These are phyloP conservation scores for Sphenopsis melanotis DNA, from an alignment of 2,797 vertebrate genomes.

Conservation along the genomic window DNA sequence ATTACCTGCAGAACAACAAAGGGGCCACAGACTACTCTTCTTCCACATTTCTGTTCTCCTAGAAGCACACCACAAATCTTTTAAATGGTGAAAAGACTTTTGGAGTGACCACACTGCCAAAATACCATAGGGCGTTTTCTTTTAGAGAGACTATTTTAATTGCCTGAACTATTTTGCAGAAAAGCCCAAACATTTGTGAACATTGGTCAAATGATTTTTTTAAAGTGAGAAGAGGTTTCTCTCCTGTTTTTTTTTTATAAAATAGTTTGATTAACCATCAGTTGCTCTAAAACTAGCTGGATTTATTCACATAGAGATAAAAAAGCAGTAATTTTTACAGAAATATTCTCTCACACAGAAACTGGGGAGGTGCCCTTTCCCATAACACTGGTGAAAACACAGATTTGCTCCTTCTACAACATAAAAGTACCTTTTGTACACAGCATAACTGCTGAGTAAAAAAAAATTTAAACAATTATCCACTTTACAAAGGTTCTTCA, in stretches of 20 bases:
- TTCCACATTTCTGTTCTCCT: neutral
- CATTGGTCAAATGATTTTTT: neutral
- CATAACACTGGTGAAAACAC: neutral
- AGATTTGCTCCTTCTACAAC: neutral
- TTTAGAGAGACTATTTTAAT: neutral
- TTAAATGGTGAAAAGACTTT: neutral
- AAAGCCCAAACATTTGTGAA: neutral
- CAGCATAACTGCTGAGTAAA: neutral
- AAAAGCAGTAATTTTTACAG: neutral
- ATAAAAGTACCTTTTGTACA: neutral
- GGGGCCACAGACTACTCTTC: neutral
- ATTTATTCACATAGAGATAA: neutral
- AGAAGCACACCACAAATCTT: neutral
- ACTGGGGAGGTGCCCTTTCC: neutral
- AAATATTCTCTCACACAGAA: neutral
- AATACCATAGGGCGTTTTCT: neutral
- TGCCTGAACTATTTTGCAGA: neutral
- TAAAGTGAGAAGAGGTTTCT: neutral
- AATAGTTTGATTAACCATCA: neutral
- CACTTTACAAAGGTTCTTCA: neutral
- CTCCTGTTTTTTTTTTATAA: neutral
- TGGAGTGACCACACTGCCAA: neutral
- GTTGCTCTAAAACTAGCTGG: neutral
- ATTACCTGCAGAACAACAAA: neutral
- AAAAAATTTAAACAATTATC: fast-evolving